Evolutionary conservation across 2,888 invertebrate genomes (phyloP).

Genomic region (Drosophila imparisetae): DNA sequence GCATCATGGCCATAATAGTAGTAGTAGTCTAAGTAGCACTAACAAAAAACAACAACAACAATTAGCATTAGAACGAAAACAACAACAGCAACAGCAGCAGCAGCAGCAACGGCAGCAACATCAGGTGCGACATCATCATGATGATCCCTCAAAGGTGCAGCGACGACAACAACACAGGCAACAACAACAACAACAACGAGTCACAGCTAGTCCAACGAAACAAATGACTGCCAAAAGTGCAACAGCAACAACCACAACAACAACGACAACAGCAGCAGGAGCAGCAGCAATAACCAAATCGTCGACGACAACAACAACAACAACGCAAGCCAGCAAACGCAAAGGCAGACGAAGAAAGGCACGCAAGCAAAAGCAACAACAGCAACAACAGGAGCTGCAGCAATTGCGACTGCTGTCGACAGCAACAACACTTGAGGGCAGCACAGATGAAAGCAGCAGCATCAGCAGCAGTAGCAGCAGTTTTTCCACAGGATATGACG

Average conservation of each 20-base stretch:
- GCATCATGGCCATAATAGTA: conserved; percentile 79
- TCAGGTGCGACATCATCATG: conserved; percentile 84
- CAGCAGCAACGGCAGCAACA: conserved; percentile 76
- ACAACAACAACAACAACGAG: conserved; percentile 61
- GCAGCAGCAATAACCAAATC: conserved; percentile 54
- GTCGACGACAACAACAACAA: conserved; percentile 52
- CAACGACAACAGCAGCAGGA: conserved; percentile 49
- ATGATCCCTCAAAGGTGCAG: conserved; percentile 80
- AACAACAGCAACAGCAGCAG: conserved; percentile 57
- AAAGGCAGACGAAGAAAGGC: conserved; percentile 82
- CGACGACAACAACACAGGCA: conserved; percentile 80
- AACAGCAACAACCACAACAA: conserved; percentile 48
- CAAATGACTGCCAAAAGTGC: conserved; percentile 58
- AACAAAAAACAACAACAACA: conserved; percentile 68
- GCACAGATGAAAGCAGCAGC: conserved; percentile 30
- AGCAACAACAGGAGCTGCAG: conserved; percentile 25
- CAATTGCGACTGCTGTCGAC: conserved; percentile 44
- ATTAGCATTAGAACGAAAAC: conserved; percentile 64
- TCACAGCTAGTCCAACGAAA: conserved; percentile 63
- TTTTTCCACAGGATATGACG: conserved; percentile 52
- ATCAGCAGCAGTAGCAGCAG: conserved; percentile 54
- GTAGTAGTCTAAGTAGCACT: conserved; percentile 82
- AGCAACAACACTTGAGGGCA: conserved; percentile 44
- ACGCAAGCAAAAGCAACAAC: conserved; percentile 49
- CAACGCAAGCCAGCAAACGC: conserved; percentile 73